phyloP scores from a whole-genome alignment of 2,797 vertebrate species.

The Muscicapa striata region DNA sequence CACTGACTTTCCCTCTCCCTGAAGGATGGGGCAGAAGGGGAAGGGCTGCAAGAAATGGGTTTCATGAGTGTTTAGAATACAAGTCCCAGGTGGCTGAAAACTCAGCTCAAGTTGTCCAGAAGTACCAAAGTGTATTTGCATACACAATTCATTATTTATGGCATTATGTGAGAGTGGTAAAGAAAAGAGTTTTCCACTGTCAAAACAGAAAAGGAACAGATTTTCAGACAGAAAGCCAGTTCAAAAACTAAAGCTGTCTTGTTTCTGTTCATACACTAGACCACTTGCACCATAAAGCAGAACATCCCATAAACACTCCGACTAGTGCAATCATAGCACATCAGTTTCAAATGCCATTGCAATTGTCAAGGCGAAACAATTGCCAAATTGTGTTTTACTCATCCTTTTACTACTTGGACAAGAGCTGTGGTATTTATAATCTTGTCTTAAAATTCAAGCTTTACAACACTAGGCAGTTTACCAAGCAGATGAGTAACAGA shows the following conservation, averaged over 20 bases:
- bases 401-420: conserved; percentile 9
- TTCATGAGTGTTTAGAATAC: neutral
- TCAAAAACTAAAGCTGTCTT: neutral
- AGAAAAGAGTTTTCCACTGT: neutral
- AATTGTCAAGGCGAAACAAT: conserved; percentile 8
- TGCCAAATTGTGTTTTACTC: conserved; percentile 6
- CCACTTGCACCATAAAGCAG: neutral
- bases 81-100: neutral
- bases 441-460: neutral
- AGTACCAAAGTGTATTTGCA: neutral
- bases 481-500: neutral
- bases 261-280: neutral
- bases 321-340: neutral
- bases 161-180: neutral
- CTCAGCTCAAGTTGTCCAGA: neutral
- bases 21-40: neutral
- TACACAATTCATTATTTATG: neutral
- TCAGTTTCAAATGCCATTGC: neutral
- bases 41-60: neutral
- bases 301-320: neutral
- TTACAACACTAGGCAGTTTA: neutral
- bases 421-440: conserved; percentile 12
- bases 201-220: conserved; percentile 20
- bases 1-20: neutral
- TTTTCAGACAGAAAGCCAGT: neutral